Conservation (phyloP, 2,888 invertebrate genomes). For the Chrysolina haemoptera region DNA sequence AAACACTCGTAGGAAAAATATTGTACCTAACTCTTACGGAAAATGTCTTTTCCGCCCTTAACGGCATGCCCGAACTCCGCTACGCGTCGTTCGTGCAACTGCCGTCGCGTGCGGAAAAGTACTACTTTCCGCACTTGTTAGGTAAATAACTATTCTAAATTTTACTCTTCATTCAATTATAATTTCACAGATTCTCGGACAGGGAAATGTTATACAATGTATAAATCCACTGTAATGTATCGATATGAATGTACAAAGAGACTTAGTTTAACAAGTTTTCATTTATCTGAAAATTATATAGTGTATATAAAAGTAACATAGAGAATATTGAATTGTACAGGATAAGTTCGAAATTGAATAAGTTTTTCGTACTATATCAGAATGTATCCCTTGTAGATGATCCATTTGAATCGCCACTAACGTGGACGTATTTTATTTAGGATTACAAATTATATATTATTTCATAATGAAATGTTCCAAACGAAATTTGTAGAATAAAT, state of each 20-base stretch:
- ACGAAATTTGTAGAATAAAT: conserved; percentile 36
- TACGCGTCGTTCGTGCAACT: too few species aligned
- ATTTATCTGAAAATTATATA: conserved; percentile 28
- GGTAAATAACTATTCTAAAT: background rate
- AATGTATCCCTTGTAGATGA: conserved; percentile 17
- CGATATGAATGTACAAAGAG: conserved; percentile 36
- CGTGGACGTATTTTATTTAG: conserved; percentile 11
- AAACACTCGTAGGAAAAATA: too few species aligned
- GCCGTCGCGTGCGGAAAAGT: too few species aligned
- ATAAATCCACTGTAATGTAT: conserved; percentile 39
- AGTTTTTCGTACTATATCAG: conserved; percentile 45
- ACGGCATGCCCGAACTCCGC: too few species aligned
- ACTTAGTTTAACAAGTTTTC: conserved; percentile 52
- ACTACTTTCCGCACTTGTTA: too few species aligned
- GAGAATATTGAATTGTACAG: conserved; percentile 39
- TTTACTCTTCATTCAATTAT: background rate
- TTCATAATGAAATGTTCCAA: conserved; percentile 44
- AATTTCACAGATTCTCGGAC: conserved; percentile 15
- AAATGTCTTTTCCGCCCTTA: too few species aligned
- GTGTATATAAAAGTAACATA: conserved; percentile 24
- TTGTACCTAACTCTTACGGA: too few species aligned
- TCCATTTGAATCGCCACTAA: background rate
- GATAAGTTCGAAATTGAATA: conserved; percentile 32
- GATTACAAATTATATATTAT: conserved; percentile 24
- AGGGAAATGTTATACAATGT: conserved; percentile 50